Conservation (phyloP, 2,797 vertebrate species). For the Rachycentron canadum region DNA sequence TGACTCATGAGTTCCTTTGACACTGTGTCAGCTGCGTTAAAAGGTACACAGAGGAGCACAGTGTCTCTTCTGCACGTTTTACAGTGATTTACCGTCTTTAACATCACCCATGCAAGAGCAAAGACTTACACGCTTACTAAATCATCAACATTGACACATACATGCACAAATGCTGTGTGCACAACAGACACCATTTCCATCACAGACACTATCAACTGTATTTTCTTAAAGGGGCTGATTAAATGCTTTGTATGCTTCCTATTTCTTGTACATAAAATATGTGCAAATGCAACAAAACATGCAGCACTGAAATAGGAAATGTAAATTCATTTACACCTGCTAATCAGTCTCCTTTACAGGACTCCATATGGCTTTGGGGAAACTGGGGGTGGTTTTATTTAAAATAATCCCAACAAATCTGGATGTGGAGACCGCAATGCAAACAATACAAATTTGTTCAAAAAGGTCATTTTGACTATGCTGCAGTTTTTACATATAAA, state of each 20-base stretch:
- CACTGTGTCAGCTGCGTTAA: neutral
- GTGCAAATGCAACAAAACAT: neutral
- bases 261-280: neutral
- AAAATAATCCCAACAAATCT: neutral
- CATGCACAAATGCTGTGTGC: constrained; percentile 22
- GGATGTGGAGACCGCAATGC: neutral
- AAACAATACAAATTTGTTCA: neutral
- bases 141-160: constrained; percentile 16
- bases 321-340: neutral
- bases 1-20: constrained; percentile 47
- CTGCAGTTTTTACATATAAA: neutral
- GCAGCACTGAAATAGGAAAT: neutral
- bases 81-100: constrained; percentile 9
- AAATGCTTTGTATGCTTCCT: neutral
- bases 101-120: constrained; percentile 19
- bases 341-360: neutral
- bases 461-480: neutral
- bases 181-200: neutral
- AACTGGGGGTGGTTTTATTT: neutral
- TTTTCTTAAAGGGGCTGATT: neutral
- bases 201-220: neutral
- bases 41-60: constrained; percentile 2
- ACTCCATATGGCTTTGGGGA: neutral
- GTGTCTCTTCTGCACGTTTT: neutral
- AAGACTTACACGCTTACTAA: neutral